phyloP scores from a whole-genome alignment of 2,113 vertebrate species.

The Vombatus ursinus region DNA sequence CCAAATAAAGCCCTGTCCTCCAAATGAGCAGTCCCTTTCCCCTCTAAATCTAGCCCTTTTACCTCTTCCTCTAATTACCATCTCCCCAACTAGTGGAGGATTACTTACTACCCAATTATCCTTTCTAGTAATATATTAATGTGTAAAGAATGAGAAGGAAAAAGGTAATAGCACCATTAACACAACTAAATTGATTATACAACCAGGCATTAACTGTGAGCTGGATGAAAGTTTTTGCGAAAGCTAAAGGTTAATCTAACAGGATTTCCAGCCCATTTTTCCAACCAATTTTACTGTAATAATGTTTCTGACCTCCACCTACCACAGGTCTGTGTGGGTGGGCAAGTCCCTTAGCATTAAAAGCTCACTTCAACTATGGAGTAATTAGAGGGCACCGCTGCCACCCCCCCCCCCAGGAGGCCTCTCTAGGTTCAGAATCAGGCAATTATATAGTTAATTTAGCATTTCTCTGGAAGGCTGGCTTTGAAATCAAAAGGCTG shows the following conservation, averaged over 20 bases:
- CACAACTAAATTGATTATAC: constrained; percentile 63
- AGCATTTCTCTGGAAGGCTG: constrained; percentile 65
- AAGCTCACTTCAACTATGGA: constrained; percentile 58
- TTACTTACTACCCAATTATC: not conserved
- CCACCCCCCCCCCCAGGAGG: not conserved
- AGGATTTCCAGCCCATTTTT: constrained; percentile 52
- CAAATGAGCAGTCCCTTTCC: not conserved
- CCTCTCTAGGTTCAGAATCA: constrained; percentile 54
- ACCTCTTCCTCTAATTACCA: constrained; percentile 20
- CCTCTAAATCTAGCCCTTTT: not conserved
- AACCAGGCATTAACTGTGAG: constrained; percentile 33
- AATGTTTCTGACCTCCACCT: constrained; percentile 66
- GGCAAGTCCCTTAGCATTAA: constrained; percentile 62
- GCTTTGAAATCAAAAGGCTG: constrained; percentile 56
- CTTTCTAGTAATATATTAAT: constrained; percentile 56
- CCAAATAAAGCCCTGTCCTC: not conserved
- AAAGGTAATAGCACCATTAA: constrained; percentile 67
- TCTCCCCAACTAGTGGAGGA: constrained; percentile 51
- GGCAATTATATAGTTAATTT: constrained; percentile 73
- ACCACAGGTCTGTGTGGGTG: constrained; percentile 26
- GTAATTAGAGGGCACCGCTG: constrained; percentile 43
- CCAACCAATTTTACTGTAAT: constrained; percentile 45
- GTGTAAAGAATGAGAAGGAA: constrained; percentile 60
- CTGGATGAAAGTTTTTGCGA: rapidly evolving
- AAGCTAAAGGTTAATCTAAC: constrained; percentile 45